Percentiles rank a stretch among this genome's conserved stretches.
phyloP scores from a whole-genome alignment of 1,140 invertebrate species.

The Nasonia vitripennis region DNA sequence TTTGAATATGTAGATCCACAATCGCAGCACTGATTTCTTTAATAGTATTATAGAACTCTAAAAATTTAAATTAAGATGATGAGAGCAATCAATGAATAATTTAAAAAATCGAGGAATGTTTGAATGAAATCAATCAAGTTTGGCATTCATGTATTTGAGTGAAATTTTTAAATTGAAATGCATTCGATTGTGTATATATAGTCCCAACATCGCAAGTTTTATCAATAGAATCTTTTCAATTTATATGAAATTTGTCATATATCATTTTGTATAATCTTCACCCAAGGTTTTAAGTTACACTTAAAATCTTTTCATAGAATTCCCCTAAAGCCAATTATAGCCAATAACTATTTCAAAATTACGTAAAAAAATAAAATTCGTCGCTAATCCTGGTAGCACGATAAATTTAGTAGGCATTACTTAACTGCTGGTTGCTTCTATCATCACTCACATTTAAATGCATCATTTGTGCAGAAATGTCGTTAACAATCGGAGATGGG shows the following conservation, averaged over 20 bases:
- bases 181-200: neutral
- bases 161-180: neutral
- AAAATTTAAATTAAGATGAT: neutral
- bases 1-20: neutral
- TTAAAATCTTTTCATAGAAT: neutral
- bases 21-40: neutral
- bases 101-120: constrained; percentile 21
- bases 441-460: constrained; percentile 29
- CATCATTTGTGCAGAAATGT: constrained; percentile 46
- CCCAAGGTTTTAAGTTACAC: neutral
- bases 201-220: constrained; percentile 45
- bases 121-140: constrained; percentile 29
- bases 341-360: neutral
- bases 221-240: constrained; percentile 22
- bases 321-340: neutral
- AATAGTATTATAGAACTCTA: neutral
- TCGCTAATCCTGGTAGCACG: neutral
- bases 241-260: constrained; percentile 3
- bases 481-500: neutral
- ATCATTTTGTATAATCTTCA: neutral
- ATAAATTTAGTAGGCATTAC: constrained; percentile 22
- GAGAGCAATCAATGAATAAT: neutral
- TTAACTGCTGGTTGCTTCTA: neutral
- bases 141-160: neutral
- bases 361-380: neutral